Percentiles rank a stretch among this genome's conserved stretches.
phyloP scores from a whole-genome alignment of 1,140 invertebrate genomes.

The Archivesica marissinica region DNA sequence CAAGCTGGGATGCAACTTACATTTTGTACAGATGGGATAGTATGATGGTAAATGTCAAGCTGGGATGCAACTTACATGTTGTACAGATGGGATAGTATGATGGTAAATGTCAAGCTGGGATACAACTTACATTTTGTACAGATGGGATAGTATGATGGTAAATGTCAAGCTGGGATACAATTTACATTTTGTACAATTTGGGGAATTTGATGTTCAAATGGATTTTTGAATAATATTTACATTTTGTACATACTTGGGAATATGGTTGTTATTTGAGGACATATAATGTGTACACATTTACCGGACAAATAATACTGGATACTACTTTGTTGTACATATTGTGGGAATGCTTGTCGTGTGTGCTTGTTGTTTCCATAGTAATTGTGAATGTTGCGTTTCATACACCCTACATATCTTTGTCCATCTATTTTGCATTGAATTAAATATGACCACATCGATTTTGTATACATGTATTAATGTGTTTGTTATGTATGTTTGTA shows the following conservation, averaged over 20 bases:
- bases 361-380: too few species aligned
- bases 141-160: not conserved
- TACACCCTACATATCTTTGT: too few species aligned
- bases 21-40: constrained; percentile 14
- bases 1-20: constrained; percentile 10
- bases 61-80: constrained; percentile 38
- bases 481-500: not conserved
- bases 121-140: too few species aligned
- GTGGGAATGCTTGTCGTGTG: too few species aligned
- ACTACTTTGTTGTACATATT: too few species aligned
- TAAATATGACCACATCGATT: too few species aligned
- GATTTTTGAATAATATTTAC: not conserved
- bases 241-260: not conserved
- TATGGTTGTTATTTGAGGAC: not conserved
- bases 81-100: not conserved
- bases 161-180: constrained; percentile 10
- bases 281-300: not conserved
- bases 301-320: not conserved
- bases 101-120: not conserved
- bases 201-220: not conserved
- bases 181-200: constrained; percentile 10
- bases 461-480: not conserved
- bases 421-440: too few species aligned
- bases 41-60: not conserved
- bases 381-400: too few species aligned